phyloP scores from a whole-genome alignment of 2,797 vertebrate species.

The Propithecus perrieri region DNA sequence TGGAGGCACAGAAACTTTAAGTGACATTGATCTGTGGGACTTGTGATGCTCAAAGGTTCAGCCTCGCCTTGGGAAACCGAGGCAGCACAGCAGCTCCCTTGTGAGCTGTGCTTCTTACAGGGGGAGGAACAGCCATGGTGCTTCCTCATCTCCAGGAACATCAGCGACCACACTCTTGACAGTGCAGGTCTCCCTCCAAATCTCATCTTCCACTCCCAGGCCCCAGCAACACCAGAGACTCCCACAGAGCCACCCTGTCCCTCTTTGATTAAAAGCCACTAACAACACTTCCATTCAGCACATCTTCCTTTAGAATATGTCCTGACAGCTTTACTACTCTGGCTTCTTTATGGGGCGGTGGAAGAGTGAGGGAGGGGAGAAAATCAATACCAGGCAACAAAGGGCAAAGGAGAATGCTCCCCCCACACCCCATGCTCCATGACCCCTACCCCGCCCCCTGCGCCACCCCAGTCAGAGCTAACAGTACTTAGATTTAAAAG shows the following conservation, averaged over 20 bases:
- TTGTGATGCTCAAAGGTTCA: background rate
- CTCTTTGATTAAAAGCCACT: slow-evolving; percentile 41
- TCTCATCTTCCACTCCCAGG: background rate
- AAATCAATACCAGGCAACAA: slow-evolving; percentile 35
- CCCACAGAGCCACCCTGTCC: background rate
- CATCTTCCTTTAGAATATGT: slow-evolving; percentile 53
- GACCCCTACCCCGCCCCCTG: background rate
- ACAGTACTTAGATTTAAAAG: background rate
- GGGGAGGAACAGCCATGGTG: background rate
- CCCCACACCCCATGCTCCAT: background rate
- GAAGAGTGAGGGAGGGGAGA: background rate
- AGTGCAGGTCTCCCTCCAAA: background rate
- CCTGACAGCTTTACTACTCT: slow-evolving; percentile 63
- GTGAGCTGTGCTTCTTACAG: background rate
- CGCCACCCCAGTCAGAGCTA: background rate
- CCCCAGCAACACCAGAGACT: background rate
- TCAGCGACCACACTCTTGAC: background rate
- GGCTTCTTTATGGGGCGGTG: slow-evolving; percentile 50
- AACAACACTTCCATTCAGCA: slow-evolving; percentile 23
- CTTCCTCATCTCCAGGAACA: background rate
- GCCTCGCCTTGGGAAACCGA: background rate
- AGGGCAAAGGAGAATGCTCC: background rate
- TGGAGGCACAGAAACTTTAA: background rate
- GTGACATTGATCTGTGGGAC: background rate
- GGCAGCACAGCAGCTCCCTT: background rate